Evolutionary conservation across 2,888 invertebrate species (phyloP).

Genomic region (Mimachlamys varia): DNA sequence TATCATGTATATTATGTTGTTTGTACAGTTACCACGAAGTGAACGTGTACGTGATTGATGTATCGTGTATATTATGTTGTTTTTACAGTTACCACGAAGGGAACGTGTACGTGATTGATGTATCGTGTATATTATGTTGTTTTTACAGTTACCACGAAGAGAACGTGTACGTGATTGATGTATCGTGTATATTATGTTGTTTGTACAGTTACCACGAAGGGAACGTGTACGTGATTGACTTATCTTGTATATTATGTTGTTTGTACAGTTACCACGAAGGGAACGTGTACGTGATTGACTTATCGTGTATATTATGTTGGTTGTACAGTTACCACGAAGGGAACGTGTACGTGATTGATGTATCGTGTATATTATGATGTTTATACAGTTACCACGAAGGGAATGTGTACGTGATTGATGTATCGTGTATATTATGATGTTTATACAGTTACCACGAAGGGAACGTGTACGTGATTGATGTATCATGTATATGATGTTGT

Average conservation of each 20-base stretch:
- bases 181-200: no score
- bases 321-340: constrained; percentile 89
- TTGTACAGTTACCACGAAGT: constrained; percentile 89
- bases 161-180: constrained; percentile 96
- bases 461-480: constrained; percentile 96
- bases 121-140: no score
- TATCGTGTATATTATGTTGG: no score
- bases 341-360: constrained; percentile 96
- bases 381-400: constrained; percentile 89
- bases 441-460: constrained; percentile 89
- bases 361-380: no score
- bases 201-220: constrained; percentile 89
- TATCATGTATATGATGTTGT: no score
- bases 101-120: constrained; percentile 96
- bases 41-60: constrained; percentile 96
- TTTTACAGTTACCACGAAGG: constrained; percentile 89
- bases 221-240: constrained; percentile 96
- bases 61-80: no score
- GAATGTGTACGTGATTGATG: constrained; percentile 96
- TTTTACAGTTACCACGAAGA: constrained; percentile 89
- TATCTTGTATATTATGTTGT: no score
- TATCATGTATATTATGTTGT: no score
- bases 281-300: constrained; percentile 96
- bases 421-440: no score
- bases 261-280: constrained; percentile 89